These are phyloP conservation scores for Huso huso DNA, from an alignment of 2,797 vertebrate genomes.

Conservation along the genomic window DNA sequence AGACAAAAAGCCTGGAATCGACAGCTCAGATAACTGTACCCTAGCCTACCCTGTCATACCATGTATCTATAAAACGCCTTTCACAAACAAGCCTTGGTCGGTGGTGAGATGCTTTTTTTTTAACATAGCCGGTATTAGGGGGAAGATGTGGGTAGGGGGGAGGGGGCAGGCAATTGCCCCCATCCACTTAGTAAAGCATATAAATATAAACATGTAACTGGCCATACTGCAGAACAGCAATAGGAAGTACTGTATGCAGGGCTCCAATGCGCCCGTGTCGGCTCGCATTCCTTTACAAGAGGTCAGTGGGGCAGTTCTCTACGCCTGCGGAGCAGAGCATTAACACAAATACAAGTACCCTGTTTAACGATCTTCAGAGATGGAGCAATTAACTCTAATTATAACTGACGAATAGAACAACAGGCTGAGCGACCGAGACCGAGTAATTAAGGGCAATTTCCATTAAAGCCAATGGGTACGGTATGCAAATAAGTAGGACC, in stretches of 20 bases:
- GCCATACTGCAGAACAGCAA: background rate
- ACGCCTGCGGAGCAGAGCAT: background rate
- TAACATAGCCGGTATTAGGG: background rate
- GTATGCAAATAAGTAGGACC: too few species aligned
- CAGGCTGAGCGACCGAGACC: too few species aligned
- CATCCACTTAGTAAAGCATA: background rate
- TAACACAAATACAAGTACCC: too few species aligned
- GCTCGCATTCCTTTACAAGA: background rate
- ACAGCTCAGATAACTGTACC: background rate
- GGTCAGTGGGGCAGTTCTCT: background rate
- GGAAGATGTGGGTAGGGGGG: slow-evolving; percentile 1
- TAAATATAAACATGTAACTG: background rate
- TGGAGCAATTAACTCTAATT: too few species aligned
- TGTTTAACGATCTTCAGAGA: too few species aligned
- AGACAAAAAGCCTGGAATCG: background rate
- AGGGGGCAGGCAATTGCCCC: background rate
- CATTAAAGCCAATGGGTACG: too few species aligned
- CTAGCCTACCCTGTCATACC: background rate
- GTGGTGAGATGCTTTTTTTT: background rate
- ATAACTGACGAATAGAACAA: too few species aligned
- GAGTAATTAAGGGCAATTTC: too few species aligned
- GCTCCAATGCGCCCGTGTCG: slow-evolving; percentile 9
- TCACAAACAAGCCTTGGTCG: too few species aligned
- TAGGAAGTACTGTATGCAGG: slow-evolving; percentile 10
- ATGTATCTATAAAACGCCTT: background rate